These are phyloP conservation scores for Phymastichus coffea DNA, from an alignment of 1,140 invertebrate species.

Conservation along the genomic window DNA sequence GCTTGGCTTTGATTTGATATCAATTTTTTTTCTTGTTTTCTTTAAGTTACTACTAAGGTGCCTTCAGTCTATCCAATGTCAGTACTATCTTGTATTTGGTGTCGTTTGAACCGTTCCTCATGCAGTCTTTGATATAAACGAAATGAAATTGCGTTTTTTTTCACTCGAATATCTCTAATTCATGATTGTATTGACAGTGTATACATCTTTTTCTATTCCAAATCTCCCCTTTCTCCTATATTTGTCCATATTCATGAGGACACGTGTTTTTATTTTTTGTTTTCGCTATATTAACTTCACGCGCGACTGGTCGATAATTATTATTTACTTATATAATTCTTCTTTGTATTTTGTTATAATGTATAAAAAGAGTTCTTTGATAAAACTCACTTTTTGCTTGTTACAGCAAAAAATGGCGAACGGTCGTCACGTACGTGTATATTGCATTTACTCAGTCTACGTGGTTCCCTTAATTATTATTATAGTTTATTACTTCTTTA, in stretches of 20 bases:
- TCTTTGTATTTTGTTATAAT: constrained; percentile 13
- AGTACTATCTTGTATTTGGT: constrained; percentile 61
- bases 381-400: constrained; percentile 11
- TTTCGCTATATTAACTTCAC: background rate
- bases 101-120: constrained; percentile 56
- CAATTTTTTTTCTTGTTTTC: constrained; percentile 12
- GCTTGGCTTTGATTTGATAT: constrained; percentile 5
- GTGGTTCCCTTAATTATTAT: constrained; percentile 51
- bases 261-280: background rate
- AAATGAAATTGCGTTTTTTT: constrained; percentile 14
- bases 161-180: constrained; percentile 5
- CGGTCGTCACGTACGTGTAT: constrained; percentile 52
- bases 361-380: constrained; percentile 12
- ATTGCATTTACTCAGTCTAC: constrained; percentile 59
- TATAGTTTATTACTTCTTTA: constrained; percentile 8
- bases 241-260: background rate
- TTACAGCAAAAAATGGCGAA: constrained; percentile 53
- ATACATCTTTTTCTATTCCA: background rate
- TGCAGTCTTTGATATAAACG: constrained; percentile 51
- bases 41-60: constrained; percentile 58
- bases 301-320: constrained; percentile 7
- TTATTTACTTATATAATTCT: too few species aligned
- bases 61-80: constrained; percentile 60
- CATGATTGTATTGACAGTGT: constrained; percentile 2
- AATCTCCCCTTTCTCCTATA: background rate